These are phyloP conservation scores for Rhabdophis nuchalis DNA, from an alignment of 2,797 vertebrate genomes.

Conservation along the genomic window DNA sequence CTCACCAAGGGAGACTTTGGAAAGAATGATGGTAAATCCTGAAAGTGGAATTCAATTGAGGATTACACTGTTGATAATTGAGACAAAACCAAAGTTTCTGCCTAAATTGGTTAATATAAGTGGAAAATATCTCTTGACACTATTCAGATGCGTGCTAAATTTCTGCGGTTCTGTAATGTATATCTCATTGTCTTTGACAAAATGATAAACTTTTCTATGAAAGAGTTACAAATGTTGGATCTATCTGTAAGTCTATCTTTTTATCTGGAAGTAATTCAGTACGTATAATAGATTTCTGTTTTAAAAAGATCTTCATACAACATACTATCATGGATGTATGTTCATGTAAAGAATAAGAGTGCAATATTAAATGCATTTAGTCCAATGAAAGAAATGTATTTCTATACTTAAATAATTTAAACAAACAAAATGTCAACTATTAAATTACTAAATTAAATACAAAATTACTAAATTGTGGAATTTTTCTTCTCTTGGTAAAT, in stretches of 20 bases:
- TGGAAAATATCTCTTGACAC: slow-evolving; percentile 55
- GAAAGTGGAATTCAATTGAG: slow-evolving; percentile 55
- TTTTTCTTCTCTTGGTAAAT: neutral
- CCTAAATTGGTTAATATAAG: slow-evolving; percentile 58
- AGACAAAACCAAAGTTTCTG: slow-evolving; percentile 49
- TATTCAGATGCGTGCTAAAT: slow-evolving; percentile 37
- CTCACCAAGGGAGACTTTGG: slow-evolving; percentile 39
- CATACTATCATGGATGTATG: neutral
- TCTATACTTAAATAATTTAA: neutral
- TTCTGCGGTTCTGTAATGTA: neutral
- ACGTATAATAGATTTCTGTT: neutral
- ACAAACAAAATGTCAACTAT: neutral
- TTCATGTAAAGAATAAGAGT: neutral
- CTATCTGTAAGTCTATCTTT: neutral
- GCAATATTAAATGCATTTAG: neutral
- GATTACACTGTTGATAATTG: slow-evolving; percentile 59
- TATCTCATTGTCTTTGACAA: slow-evolving; percentile 2
- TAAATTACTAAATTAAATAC: neutral
- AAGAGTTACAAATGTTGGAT: neutral
- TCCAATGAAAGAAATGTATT: neutral
- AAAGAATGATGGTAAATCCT: slow-evolving; percentile 53
- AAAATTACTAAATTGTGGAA: neutral
- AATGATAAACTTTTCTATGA: neutral
- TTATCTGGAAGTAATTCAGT: neutral
- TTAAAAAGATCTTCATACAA: neutral